phyloP scores from a whole-genome alignment of 1,140 invertebrate genomes.

The Papilio dardanus region DNA sequence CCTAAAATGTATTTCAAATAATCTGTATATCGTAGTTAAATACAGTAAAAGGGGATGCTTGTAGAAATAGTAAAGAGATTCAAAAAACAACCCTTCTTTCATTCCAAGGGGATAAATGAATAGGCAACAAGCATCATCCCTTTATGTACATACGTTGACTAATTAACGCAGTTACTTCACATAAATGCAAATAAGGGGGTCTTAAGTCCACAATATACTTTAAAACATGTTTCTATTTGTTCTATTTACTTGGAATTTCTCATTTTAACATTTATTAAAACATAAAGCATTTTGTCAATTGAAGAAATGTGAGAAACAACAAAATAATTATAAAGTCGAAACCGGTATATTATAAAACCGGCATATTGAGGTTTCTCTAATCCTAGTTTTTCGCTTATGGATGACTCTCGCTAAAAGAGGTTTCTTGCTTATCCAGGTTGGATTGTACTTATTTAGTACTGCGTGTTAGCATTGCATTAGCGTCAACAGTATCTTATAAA shows the following conservation, averaged over 20 bases:
- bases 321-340: conserved; percentile 15
- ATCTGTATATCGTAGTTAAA: too few species aligned
- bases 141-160: neutral
- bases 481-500: conserved; percentile 33
- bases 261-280: too few species aligned
- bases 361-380: too few species aligned
- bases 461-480: conserved; percentile 34
- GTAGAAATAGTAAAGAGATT: neutral
- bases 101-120: neutral
- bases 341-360: too few species aligned
- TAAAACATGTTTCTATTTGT: neutral
- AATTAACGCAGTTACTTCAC: neutral
- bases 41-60: too few species aligned
- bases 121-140: neutral
- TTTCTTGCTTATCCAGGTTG: too few species aligned
- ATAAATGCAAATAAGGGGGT: neutral
- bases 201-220: neutral
- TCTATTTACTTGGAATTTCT: too few species aligned
- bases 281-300: too few species aligned
- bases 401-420: too few species aligned
- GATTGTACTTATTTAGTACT: too few species aligned
- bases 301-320: conserved; percentile 19
- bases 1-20: too few species aligned
- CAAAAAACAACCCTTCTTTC: neutral
- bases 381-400: too few species aligned